These are phyloP conservation scores for Nipponia nippon DNA, from an alignment of 2,113 vertebrate species.

Conservation along the genomic window DNA sequence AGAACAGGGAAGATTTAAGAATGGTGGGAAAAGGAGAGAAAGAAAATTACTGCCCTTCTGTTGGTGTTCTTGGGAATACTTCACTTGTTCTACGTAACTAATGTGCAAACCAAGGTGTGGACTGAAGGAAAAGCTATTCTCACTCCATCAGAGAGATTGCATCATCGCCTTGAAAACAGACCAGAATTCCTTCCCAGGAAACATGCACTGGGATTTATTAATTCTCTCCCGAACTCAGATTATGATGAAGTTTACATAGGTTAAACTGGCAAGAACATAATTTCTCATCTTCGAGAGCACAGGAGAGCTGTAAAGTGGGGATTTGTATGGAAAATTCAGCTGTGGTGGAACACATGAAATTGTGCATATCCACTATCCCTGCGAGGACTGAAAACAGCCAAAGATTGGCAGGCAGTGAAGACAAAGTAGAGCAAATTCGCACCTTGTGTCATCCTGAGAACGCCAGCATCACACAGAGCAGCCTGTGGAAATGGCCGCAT, in stretches of 20 bases:
- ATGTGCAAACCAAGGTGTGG: not conserved
- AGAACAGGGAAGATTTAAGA: not conserved
- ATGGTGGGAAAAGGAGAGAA: not conserved
- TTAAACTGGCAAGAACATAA: slow-evolving; percentile 5
- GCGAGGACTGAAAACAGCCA: not conserved
- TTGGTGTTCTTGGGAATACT: slow-evolving; percentile 8
- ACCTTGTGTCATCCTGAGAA: not conserved
- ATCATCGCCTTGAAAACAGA: slow-evolving; percentile 18
- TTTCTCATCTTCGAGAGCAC: slow-evolving; percentile 8
- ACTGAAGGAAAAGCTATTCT: slow-evolving; percentile 9
- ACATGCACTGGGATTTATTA: slow-evolving; percentile 25
- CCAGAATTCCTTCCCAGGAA: slow-evolving; percentile 31
- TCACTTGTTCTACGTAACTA: not conserved
- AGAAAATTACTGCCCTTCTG: not conserved
- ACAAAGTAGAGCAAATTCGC: not conserved
- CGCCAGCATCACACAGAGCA: not conserved
- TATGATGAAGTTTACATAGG: not conserved
- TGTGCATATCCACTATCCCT: not conserved
- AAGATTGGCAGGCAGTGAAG: not conserved
- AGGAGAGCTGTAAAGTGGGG: slow-evolving; percentile 26
- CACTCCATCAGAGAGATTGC: slow-evolving; percentile 28
- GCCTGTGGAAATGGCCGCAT: not conserved
- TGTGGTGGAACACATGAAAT: not conserved
- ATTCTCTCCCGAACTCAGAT: slow-evolving; percentile 17
- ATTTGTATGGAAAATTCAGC: slow-evolving; percentile 39